Evolutionary conservation across 1,140 invertebrate genomes (phyloP), one percentile per base, ranked within the genome.

Genomic region (Drosophila pseudoobscura): DNA sequence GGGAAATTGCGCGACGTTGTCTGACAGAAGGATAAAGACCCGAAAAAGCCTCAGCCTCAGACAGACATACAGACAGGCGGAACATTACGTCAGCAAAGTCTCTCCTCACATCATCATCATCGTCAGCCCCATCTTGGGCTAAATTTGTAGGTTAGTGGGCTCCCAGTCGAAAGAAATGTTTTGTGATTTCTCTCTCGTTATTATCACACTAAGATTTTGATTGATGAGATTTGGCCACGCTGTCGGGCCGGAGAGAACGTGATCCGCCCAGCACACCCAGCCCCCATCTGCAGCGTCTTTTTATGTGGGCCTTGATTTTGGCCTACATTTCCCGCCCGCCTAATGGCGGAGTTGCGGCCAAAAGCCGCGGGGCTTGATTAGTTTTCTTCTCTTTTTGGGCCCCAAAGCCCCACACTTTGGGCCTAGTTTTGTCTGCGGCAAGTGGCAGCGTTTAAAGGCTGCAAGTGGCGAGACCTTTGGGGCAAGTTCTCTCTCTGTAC

Each of bases 201-300:
- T 85, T 82, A 85, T 85, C 82, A 75, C 82, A 85, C 82, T 70
- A 78, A 87, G 78, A 75, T 82, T 85, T 85, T 85, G 82, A 85
- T 85, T 87, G 82, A 85, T 85, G 82, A 78, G 82, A 78, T 75
- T 82, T 80, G 65, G 60, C 49, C 57, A 59, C 52, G 71, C 75
- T 59, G 65, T 49, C 35, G 59, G 71, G 50, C 20, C 2, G 0
- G 59, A 17, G 31, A 53, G 56, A 60, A 71, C 50, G 56, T 29
- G 61, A 52, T 29, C 60, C 52, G 47, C 39, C 39, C 41, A 26
- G 5, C 22, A 17, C 17, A 17, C 17, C 17, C 17, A 17, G 17
- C 17, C n/a, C 22, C 13, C 49, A 39, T 31, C 31, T 9, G 3
- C 31, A 9, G 8, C 29, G 55, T 17, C 26, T 47, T 63, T 72